Evolutionary conservation across 2,888 invertebrate species (phyloP), one percentile per base, ranked within the genome.

Genomic region (Acanthoscelides obtectus): DNA sequence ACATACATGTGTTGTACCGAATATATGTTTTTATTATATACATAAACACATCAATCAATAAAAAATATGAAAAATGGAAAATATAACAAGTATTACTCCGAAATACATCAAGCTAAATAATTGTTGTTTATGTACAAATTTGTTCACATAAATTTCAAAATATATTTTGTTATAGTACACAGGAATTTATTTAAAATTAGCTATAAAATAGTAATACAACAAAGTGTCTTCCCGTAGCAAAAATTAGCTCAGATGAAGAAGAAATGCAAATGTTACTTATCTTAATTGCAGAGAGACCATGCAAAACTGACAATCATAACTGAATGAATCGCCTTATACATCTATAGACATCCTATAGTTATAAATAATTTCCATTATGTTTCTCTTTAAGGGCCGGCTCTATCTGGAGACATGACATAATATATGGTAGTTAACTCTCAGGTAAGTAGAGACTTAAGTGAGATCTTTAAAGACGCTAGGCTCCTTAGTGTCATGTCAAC

Each of bases 41-140:
- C 68, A 25, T 72, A 72, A 22, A 67, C 64, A 72, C 70, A 72
- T 68, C 17, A 45, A 45, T 72, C 71, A 72, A 75, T 73, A 73
- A 75, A 75, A 73, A 73, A 75, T 75, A 73, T 72, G 72, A 75
- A 45, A 45, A 75, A 75, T 73, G 70, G 73, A 74, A 74, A 74
- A 71, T 75, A 75, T 75, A 75, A 75, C 73, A 68, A 75, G 70
- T 73, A 73, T 73, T 72, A 71, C 69, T 71, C 70, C 71, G 67
- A 66, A 71, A 64, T 66, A 69, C 70, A 72, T 72, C 72, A 71
- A 70, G 71, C 72, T 72, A 73, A 75, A 71, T 69, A 68, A 69
- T 22, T 45, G 66, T 70, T 72, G 71, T 72, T 71, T 82, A 82
- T 82, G 75, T 83, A 83, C 82, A 82, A 80, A 80, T 79, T 80